Evolutionary conservation across 2,797 vertebrate genomes (phyloP).

Genomic region (Ciconia nigra): DNA sequence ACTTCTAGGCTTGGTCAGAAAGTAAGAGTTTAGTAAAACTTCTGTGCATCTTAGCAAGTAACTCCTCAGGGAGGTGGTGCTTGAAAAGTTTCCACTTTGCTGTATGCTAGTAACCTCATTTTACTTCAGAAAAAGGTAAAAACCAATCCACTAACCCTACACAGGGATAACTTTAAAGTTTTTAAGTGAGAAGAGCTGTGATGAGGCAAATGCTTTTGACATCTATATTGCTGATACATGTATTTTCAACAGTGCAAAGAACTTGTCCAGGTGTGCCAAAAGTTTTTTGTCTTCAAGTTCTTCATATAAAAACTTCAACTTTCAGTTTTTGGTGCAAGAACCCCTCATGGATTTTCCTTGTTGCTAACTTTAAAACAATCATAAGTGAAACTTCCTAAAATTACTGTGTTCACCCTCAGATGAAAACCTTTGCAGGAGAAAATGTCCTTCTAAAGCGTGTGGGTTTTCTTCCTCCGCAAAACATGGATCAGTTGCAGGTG

Average conservation of each 20-base stretch:
- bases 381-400: not conserved
- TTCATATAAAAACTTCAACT: not conserved
- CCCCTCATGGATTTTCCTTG: not conserved
- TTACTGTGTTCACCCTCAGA: not conserved
- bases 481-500: not conserved
- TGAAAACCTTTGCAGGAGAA: not conserved
- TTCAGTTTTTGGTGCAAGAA: not conserved
- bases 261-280: not conserved
- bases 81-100: not conserved
- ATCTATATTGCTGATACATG: fast-evolving
- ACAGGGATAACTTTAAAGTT: not conserved
- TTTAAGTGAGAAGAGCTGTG: not conserved
- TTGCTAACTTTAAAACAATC: not conserved
- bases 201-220: not conserved
- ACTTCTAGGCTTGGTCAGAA: not conserved
- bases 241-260: not conserved
- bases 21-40: not conserved
- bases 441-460: not conserved
- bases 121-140: not conserved
- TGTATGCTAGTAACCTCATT: not conserved
- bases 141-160: not conserved
- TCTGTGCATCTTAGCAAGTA: not conserved
- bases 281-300: not conserved
- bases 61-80: not conserved
- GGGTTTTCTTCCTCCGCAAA: not conserved